phyloP scores from a whole-genome alignment of 2,888 invertebrate genomes.

The Dione juno region DNA sequence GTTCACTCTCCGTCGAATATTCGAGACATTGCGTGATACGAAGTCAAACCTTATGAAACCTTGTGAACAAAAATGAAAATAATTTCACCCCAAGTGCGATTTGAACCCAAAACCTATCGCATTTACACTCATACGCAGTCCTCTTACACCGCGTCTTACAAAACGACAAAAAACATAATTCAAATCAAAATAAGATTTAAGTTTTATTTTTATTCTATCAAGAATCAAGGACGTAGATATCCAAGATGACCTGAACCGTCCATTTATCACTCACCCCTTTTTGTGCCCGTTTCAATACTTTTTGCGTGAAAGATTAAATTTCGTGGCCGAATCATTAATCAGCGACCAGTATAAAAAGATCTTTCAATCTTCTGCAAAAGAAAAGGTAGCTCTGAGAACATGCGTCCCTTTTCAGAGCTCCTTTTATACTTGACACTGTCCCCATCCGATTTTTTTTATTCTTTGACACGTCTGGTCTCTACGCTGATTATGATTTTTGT shows the following conservation, averaged over 20 bases:
- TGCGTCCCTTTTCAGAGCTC: constrained; percentile 45
- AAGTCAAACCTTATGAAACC: no score
- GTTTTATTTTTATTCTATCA: constrained; percentile 32
- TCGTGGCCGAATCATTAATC: constrained; percentile 78
- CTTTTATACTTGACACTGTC: constrained; percentile 56
- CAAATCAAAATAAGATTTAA: constrained; percentile 2
- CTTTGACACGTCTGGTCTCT: constrained; percentile 73
- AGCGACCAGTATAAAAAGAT: constrained; percentile 57
- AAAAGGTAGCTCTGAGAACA: constrained; percentile 25
- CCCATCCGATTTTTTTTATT: constrained; percentile 71
- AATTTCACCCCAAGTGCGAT: no score
- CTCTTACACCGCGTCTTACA: not conserved
- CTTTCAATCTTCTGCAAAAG: constrained; percentile 46
- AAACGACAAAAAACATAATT: not conserved
- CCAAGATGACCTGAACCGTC: constrained; percentile 63
- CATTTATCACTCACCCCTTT: constrained; percentile 78
- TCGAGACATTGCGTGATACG: no score
- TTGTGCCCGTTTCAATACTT: constrained; percentile 79
- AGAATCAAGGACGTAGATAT: constrained; percentile 38
- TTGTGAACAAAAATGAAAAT: no score
- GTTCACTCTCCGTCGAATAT: no score
- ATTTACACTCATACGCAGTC: not conserved
- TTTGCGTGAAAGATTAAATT: constrained; percentile 81
- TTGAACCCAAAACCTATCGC: no score
- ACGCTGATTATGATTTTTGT: constrained; percentile 79